Base-by-base conservation (phyloP, 2,113 vertebrate species). In the Rhynchomys soricoides region DNA sequence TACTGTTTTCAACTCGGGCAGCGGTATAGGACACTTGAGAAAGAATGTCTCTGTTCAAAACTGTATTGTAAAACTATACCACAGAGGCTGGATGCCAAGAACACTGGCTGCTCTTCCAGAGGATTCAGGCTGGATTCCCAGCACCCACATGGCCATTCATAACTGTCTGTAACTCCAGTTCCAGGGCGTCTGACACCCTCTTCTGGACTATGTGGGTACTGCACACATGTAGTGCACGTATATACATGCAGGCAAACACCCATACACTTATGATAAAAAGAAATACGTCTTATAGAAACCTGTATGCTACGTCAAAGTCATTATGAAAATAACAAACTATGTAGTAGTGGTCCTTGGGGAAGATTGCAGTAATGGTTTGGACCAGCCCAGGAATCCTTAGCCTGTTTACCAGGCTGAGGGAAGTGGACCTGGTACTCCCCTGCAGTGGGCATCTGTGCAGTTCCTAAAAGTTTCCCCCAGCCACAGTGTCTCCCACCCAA, bases 41-140 rank as follows among this genome's bases (percentile, higher is more conserved):
- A 95, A 90, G 89, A 94, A 31, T 15, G 64, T 40, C 74, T 94
- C 5, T 95, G 66, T 66, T 62, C 92, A 74, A 83, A 73, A 62
- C 48, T 93, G 34, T 29, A 16, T 93, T 94, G 62, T 48, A 8
- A 89, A 40, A 21, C 71, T 73, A 24, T 22, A 40, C 71, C 10
- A 1, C 40, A 43, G 11, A 40, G 73, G 4, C 40, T 74, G 40
- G 40, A 22, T 45, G 40, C 11, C 0, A 74, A 74, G 73, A 74
- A 21, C 81, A 62, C 26, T 64, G 59, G 21, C 34, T 55, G n/a
- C 40, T 31, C 40, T 64, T 64, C 57, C 26, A 64, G 81, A 85
- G 81, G n/a, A 85, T 16, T 85, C 13, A 9, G 7, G 15, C 26
- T 64, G 57, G 15, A 85, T 64, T 64, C 40, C 57, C 31, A 16